Percentiles rank a stretch among this genome's conserved stretches.
Evolutionary conservation across 2,113 vertebrate genomes (phyloP).

Genomic region (Cheirogaleus medius): DNA sequence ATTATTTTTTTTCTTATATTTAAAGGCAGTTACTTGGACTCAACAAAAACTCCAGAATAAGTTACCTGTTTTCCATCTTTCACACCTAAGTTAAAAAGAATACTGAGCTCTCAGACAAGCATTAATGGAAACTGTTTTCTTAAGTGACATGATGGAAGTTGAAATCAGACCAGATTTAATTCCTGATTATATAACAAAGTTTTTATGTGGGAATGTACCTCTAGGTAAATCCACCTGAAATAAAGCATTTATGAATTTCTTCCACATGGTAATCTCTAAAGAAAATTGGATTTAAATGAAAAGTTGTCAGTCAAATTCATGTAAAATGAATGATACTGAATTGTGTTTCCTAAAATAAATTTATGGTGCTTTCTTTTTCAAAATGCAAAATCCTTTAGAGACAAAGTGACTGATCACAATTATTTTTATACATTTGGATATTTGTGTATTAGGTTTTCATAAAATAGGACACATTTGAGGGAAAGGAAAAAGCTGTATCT

Average conservation of each 20-base stretch:
- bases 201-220: neutral
- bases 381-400: neutral
- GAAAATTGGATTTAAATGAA: conserved; percentile 17
- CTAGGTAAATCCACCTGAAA: neutral
- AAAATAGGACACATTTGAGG: neutral
- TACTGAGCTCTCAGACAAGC: neutral
- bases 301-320: neutral
- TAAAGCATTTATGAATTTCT: conserved; percentile 32
- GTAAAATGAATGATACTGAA: neutral
- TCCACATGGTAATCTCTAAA: neutral
- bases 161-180: neutral
- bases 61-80: neutral
- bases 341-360: neutral
- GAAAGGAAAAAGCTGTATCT: neutral
- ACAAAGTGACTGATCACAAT: neutral
- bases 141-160: conserved; percentile 27
- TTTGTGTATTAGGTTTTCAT: neutral
- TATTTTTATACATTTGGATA: neutral
- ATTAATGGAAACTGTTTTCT: neutral
- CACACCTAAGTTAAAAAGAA: neutral
- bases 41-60: neutral
- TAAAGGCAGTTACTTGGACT: neutral
- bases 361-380: neutral
- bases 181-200: neutral
- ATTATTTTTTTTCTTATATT: conserved; percentile 19